Evolutionary conservation across 2,888 invertebrate species (phyloP).

Genomic region (Acanthosoma haemorrhoidale): DNA sequence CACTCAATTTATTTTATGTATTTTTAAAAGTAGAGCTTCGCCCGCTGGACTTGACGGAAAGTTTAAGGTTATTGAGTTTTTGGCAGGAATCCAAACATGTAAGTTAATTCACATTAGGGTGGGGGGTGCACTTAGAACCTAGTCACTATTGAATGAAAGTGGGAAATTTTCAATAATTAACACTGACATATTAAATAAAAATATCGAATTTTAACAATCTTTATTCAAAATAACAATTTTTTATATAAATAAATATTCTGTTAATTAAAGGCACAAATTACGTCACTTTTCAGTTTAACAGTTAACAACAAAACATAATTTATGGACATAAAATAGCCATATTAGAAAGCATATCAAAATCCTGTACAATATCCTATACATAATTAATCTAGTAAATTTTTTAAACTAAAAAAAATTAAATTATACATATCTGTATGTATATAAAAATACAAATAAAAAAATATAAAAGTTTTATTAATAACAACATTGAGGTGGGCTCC

Average conservation of each 20-base stretch:
- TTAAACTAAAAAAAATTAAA: neutral
- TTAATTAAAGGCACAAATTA: conserved; percentile 30
- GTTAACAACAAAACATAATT: conserved; percentile 16
- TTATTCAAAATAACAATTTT: conserved; percentile 26
- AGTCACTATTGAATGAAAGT: too few relatives aligned
- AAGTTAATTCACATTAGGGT: too few relatives aligned
- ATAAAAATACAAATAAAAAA: conserved; percentile 24
- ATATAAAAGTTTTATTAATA: conserved; percentile 29
- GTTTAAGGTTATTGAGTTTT: too few relatives aligned
- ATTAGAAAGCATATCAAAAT: conserved; percentile 16
- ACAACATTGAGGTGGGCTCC: conserved; percentile 20
- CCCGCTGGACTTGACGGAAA: too few relatives aligned
- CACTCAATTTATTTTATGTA: too few relatives aligned
- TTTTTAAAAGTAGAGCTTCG: too few relatives aligned
- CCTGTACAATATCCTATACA: conserved; percentile 6
- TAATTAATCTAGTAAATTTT: neutral
- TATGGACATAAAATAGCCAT: conserved; percentile 11
- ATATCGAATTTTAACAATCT: conserved; percentile 12
- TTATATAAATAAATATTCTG: conserved; percentile 30
- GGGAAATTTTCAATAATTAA: too few relatives aligned
- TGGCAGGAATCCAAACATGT: too few relatives aligned
- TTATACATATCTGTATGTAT: neutral
- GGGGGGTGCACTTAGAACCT: too few relatives aligned
- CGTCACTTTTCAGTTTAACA: neutral
- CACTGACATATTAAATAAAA: neutral